Conservation (phyloP, 2,797 vertebrate species). For the Thamnophis elegans region DNA sequence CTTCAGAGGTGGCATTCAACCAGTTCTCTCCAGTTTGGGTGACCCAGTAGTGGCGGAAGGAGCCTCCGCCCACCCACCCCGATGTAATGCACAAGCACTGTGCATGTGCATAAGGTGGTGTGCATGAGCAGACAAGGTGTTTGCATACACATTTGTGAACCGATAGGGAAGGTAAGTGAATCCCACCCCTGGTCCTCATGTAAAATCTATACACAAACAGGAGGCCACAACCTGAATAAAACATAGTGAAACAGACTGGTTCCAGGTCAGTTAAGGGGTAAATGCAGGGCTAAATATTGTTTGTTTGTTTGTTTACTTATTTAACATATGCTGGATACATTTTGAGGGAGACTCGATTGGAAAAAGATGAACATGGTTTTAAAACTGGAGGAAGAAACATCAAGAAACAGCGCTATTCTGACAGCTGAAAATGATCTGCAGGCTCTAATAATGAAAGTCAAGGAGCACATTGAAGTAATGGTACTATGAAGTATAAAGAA, state of each 20-base stretch:
- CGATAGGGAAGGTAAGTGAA: too few species aligned
- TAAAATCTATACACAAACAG: neutral
- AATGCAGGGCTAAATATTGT: neutral
- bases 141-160: too few species aligned
- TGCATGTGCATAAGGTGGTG: too few species aligned
- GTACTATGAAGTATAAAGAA: neutral
- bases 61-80: too few species aligned
- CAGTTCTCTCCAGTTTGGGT: too few species aligned
- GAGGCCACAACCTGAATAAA: neutral
- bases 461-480: neutral
- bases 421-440: neutral
- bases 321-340: neutral
- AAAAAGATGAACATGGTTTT: neutral
- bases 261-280: neutral
- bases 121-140: too few species aligned
- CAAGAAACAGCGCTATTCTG: neutral
- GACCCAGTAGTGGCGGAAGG: too few species aligned
- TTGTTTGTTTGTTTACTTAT: neutral
- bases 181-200: neutral
- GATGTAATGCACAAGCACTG: too few species aligned
- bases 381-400: neutral
- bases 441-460: neutral
- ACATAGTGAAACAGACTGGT: neutral
- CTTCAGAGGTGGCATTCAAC: too few species aligned
- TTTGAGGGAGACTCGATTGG: neutral